Evolutionary conservation across 1,140 invertebrate genomes (phyloP).

Genomic region (Drosophila triauraria): DNA sequence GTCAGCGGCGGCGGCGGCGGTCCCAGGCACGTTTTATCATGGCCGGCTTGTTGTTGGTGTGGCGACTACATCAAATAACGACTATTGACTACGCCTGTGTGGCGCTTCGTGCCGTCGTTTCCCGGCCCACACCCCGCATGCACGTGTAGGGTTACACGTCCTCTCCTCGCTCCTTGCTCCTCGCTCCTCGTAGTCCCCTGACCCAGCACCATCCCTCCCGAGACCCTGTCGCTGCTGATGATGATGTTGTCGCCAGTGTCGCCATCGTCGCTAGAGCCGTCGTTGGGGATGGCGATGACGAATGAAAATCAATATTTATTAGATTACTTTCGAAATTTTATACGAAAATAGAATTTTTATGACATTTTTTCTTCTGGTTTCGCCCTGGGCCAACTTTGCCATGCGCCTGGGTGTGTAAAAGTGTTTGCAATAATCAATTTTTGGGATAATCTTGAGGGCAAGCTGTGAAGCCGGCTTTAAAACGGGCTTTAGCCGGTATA

Average conservation of each 20-base stretch:
- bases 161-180: neutral
- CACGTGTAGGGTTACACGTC: constrained; percentile 77
- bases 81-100: constrained; percentile 78
- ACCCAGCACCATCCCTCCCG: constrained; percentile 6
- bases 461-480: constrained; percentile 29
- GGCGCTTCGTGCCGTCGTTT: constrained; percentile 48
- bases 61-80: constrained; percentile 83
- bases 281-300: constrained; percentile 76
- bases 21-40: constrained; percentile 81
- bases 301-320: constrained; percentile 85
- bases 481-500: neutral
- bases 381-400: constrained; percentile 44
- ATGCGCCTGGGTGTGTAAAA: constrained; percentile 32
- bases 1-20: constrained; percentile 58
- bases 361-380: constrained; percentile 60
- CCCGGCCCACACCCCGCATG: constrained; percentile 47
- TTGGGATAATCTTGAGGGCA: constrained; percentile 25
- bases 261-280: constrained; percentile 42
- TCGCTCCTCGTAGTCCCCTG: neutral
- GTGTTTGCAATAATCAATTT: constrained; percentile 57
- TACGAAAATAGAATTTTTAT: constrained; percentile 84
- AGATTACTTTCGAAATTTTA: constrained; percentile 85
- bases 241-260: constrained; percentile 64
- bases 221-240: constrained; percentile 42
- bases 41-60: constrained; percentile 72